phyloP scores from a whole-genome alignment of 2,888 invertebrate species.

The Rhagonycha lutea region DNA sequence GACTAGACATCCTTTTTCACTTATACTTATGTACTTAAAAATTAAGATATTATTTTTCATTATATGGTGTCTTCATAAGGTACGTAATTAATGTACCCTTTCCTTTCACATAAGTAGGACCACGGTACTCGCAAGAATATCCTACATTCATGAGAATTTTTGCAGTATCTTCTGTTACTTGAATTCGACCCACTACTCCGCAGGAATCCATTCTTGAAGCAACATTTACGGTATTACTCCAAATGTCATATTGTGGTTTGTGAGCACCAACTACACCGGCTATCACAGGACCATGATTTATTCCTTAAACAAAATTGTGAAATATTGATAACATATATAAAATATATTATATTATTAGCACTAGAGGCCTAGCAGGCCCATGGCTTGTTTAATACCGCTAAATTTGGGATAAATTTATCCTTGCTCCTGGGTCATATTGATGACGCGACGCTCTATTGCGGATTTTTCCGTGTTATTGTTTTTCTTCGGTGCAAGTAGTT shows the following conservation, averaged over 20 bases:
- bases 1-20: too few relatives aligned
- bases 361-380: too few relatives aligned
- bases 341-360: too few relatives aligned
- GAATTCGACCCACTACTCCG: constrained; percentile 84
- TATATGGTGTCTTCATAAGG: constrained; percentile 85
- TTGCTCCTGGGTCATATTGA: too few relatives aligned
- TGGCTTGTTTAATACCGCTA: too few relatives aligned
- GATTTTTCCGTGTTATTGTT: too few relatives aligned
- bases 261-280: constrained; percentile 97
- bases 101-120: constrained; percentile 93
- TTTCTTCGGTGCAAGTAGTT: too few relatives aligned
- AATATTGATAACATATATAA: background rate
- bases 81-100: constrained; percentile 90
- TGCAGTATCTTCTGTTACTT: constrained; percentile 83
- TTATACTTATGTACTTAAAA: background rate
- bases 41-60: constrained; percentile 56
- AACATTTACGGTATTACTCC: constrained; percentile 98
- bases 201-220: constrained; percentile 97
- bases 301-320: constrained; percentile 61
- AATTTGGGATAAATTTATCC: too few relatives aligned
- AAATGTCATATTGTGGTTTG: constrained; percentile 98
- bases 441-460: too few relatives aligned
- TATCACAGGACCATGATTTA: constrained; percentile 90
- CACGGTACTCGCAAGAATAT: constrained; percentile 87
- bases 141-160: constrained; percentile 83